Evolutionary conservation across 2,888 invertebrate genomes (phyloP).

Genomic region (Rhimphoctona megacephalus): DNA sequence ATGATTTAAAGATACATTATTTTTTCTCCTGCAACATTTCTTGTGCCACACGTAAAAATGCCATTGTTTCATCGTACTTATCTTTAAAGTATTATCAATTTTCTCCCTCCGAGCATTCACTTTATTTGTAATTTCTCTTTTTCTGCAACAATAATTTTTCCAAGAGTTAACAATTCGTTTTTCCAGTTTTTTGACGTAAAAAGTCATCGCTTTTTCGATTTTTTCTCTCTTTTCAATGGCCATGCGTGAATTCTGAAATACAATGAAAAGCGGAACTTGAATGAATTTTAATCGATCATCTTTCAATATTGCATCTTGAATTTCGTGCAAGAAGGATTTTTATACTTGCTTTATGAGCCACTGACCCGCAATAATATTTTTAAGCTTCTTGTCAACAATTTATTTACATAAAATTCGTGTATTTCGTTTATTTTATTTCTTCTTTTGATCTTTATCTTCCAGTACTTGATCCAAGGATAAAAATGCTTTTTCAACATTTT

Average conservation of each 20-base stretch:
- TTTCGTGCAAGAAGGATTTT: background rate
- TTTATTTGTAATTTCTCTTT: conserved; percentile 30
- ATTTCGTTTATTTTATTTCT: conserved; percentile 22
- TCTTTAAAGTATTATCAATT: conserved; percentile 54
- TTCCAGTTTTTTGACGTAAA: conserved; percentile 52
- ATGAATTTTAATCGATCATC: background rate
- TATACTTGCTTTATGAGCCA: conserved; percentile 11
- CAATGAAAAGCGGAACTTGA: background rate
- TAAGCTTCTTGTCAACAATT: conserved; percentile 65
- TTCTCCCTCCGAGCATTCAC: conserved; percentile 29
- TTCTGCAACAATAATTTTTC: conserved; percentile 56
- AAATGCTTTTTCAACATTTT: conserved; percentile 65
- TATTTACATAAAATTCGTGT: conserved; percentile 38
- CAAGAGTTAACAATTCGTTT: conserved; percentile 61
- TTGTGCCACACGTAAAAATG: conserved; percentile 68
- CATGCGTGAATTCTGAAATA: conserved; percentile 59
- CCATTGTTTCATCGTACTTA: conserved; percentile 67
- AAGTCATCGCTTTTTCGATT: conserved; percentile 47
- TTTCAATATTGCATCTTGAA: background rate
- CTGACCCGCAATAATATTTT: conserved; percentile 66
- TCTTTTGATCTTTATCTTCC: conserved; percentile 61
- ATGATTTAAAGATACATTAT: conserved; percentile 58
- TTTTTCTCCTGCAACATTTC: conserved; percentile 72
- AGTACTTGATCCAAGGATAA: conserved; percentile 66
- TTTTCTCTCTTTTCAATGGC: conserved; percentile 23